Evolutionary conservation across 2,113 vertebrate genomes (phyloP).

Genomic region (Marmota flaviventris): DNA sequence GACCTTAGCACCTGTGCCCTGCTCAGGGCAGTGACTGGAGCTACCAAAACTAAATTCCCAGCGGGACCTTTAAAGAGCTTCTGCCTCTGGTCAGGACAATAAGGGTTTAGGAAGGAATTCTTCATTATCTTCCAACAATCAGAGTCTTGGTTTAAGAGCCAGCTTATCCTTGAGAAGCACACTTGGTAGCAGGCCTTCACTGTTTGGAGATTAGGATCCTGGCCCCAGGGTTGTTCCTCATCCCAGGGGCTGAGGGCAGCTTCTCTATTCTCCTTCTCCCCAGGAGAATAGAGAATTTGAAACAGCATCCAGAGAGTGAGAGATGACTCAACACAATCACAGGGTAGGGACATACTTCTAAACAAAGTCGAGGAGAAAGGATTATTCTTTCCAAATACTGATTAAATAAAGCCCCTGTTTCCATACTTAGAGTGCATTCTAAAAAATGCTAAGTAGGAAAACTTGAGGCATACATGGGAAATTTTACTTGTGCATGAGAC

Average conservation of each 20-base stretch:
- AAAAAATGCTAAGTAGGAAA: not conserved
- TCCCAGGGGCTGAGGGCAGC: not conserved
- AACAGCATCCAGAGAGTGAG: not conserved
- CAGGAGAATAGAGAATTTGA: not conserved
- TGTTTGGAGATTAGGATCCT: constrained; percentile 13
- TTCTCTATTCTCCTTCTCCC: constrained; percentile 45
- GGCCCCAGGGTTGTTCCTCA: not conserved
- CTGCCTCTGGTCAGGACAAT: not conserved
- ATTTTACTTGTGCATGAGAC: constrained; percentile 14
- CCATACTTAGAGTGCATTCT: not conserved
- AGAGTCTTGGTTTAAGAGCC: not conserved
- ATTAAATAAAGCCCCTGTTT: constrained; percentile 9
- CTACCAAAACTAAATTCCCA: not conserved
- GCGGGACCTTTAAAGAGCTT: not conserved
- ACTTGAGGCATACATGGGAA: not conserved
- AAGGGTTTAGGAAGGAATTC: constrained; percentile 9
- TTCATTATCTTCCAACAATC: not conserved
- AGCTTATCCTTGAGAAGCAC: not conserved
- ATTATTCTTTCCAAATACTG: constrained; percentile 6
- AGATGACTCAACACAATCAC: constrained; percentile 49
- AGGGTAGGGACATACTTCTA: constrained; percentile 43
- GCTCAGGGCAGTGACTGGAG: not conserved
- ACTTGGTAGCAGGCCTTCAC: not conserved
- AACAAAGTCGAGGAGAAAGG: constrained; percentile 33
- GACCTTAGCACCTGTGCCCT: not conserved